Conservation (phyloP, 2,797 vertebrate species). For the Masticophis lateralis region DNA sequence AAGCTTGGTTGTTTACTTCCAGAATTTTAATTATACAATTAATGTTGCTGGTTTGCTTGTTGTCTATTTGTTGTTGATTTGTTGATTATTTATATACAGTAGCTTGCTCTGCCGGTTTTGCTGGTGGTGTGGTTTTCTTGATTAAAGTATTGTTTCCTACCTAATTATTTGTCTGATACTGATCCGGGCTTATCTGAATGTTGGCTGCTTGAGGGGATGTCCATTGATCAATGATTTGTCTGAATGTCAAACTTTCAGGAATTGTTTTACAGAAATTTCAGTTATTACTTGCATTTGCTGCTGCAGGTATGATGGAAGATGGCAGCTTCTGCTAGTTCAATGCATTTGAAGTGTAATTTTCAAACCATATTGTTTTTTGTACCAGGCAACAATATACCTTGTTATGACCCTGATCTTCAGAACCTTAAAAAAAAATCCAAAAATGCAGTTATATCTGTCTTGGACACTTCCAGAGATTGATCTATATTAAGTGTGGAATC, state of each 20-base stretch:
- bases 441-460: neutral
- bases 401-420: neutral
- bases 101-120: neutral
- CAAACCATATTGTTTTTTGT: neutral
- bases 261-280: neutral
- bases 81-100: neutral
- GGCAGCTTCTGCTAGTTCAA: neutral
- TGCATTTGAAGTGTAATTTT: neutral
- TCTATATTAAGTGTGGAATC: neutral
- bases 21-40: neutral
- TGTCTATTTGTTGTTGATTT: neutral
- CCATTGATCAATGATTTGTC: neutral
- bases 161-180: neutral
- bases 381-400: neutral
- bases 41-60: neutral
- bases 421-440: neutral
- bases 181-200: neutral
- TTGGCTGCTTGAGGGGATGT: neutral
- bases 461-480: neutral
- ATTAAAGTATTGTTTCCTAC: neutral
- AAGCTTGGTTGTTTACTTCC: neutral
- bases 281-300: neutral
- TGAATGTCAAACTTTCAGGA: neutral
- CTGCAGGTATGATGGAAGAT: neutral
- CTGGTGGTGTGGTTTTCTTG: neutral